Conservation (phyloP, 2,797 vertebrate species). For the Uromys caudimaculatus region DNA sequence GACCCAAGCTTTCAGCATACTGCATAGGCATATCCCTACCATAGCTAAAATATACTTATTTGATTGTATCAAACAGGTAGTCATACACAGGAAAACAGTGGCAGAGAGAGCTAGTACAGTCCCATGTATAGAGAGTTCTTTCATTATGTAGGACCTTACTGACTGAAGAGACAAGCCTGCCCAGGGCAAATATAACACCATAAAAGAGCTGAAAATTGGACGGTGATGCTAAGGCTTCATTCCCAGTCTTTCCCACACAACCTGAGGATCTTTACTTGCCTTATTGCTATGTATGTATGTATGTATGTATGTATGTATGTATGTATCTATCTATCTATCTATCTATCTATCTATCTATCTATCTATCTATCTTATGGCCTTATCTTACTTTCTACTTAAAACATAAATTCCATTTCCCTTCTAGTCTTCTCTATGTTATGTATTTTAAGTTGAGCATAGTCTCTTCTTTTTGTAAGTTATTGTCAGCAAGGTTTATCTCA, state of each 20-base stretch:
- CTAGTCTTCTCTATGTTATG: not conserved
- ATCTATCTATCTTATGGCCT: not conserved
- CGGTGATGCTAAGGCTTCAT: not conserved
- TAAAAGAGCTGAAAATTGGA: not conserved
- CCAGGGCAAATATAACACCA: not conserved
- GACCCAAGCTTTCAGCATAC: not conserved
- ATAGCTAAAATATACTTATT: not conserved
- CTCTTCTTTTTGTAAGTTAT: not conserved
- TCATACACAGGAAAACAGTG: not conserved
- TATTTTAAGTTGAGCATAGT: not conserved
- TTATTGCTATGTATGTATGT: not conserved
- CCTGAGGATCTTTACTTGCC: not conserved
- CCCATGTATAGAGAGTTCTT: not conserved
- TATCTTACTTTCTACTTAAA: not conserved
- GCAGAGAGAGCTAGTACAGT: not conserved
- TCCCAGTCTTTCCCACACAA: not conserved
- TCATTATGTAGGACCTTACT: not conserved
- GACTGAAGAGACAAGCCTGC: not conserved
- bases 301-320: not conserved
- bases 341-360: not conserved
- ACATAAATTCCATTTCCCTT: not conserved
- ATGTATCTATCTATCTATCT: not conserved
- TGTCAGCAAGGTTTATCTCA: not conserved
- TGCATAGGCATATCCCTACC: not conserved
- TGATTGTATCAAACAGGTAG: not conserved